These are phyloP conservation scores for Eubasilissa regina DNA, from an alignment of 1,140 invertebrate species.

Conservation along the genomic window DNA sequence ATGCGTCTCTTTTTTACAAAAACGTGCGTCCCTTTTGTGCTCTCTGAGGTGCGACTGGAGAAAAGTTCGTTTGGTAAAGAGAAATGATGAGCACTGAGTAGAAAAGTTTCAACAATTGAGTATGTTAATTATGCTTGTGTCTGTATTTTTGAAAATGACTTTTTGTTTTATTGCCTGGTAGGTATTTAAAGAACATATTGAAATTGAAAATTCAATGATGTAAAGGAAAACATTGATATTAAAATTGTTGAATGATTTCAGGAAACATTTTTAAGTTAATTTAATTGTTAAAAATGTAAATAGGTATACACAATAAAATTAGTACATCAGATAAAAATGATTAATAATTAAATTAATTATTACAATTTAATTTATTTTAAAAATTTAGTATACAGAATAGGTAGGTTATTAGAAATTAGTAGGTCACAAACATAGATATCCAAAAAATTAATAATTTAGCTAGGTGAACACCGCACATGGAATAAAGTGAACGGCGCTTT, in stretches of 20 bases:
- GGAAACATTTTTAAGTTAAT: neutral
- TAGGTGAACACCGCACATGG: no score
- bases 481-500: no score
- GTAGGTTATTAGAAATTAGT: no score
- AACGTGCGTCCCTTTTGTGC: conserved; percentile 1
- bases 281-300: neutral
- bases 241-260: neutral
- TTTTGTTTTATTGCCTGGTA: neutral
- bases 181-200: neutral
- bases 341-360: no score
- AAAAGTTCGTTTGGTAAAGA: neutral
- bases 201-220: conserved; percentile 6
- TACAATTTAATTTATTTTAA: no score
- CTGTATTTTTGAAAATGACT: neutral
- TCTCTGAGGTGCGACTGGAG: neutral
- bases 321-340: no score
- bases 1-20: neutral
- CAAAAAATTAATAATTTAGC: no score
- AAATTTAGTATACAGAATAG: no score
- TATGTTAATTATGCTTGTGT: neutral
- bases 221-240: neutral
- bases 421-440: no score
- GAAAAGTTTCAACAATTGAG: neutral
- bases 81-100: neutral
- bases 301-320: no score